Base-by-base conservation (phyloP, 2,888 invertebrate genomes). In the Lycophotia porphyrea region DNA sequence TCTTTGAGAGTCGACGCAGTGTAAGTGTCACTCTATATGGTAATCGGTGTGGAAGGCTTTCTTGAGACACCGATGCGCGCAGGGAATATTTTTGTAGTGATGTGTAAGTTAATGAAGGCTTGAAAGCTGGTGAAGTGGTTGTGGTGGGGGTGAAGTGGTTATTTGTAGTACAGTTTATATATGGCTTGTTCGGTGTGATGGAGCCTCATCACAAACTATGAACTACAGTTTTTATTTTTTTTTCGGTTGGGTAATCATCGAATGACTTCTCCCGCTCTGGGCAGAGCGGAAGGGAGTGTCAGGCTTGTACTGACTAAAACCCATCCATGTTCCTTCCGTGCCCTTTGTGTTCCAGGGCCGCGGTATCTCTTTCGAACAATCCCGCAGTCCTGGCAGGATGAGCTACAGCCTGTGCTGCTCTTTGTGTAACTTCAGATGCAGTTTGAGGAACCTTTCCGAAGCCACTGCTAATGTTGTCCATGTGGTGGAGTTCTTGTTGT, bases 1-100 rank as follows among this genome's bases (percentile, higher is more conserved):
- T 88, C 89, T 90, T 91, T 90, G 88, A 90, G 87, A 88, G 78
- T 84, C 86, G 87, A 83, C 87, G 87, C 89, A 87, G 89, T 92
- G 90, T 91, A 92, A 91, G 91, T 90, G 92, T 91, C 92, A 90
- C 92, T 92, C 90, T 92, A 92, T 92, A 91, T 91, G 92, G 89
- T 91, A 92, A 91, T 92, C 86, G 82, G 84, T 84, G 88, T 82
- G 85, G 86, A 84, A 88, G 88, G 86, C 86, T 87, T 87, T 89
- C 87, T 87, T 85, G 84, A 85, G 85, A 84, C 83, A 87, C 86
- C 81, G 74, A 84, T 82, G 80, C 84, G 74, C 85, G 67, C 42
- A 71, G 87, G 86, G 89, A 88, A 88, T 89, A 88, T 90, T 91
- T 89, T 90, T 87, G 78, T 84, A 84, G 81, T 84, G 81, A 69